These are phyloP conservation scores for Laticauda colubrina DNA, from an alignment of 2,113 vertebrate genomes.

Conservation along the genomic window DNA sequence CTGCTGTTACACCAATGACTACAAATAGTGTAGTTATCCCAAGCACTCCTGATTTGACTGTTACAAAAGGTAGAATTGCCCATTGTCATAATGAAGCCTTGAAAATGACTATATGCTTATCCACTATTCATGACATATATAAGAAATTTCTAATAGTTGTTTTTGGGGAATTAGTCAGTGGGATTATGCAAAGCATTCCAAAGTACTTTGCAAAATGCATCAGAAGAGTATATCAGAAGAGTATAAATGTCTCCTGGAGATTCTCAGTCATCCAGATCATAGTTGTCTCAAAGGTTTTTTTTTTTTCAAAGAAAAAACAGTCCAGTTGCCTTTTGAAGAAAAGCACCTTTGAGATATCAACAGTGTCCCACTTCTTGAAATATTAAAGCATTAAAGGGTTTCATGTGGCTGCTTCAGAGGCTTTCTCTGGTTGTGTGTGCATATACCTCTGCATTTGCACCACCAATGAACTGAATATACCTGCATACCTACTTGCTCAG, in stretches of 20 bases:
- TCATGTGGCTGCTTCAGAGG: neutral
- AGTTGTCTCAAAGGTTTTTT: neutral
- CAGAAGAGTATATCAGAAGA: neutral
- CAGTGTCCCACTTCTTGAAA: neutral
- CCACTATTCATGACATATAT: neutral
- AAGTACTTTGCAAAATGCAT: neutral
- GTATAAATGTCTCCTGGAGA: neutral
- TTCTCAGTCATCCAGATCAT: neutral
- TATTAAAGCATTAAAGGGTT: neutral
- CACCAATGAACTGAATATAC: neutral
- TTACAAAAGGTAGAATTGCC: constrained; percentile 72
- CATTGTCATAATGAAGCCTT: constrained; percentile 16
- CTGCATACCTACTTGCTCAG: neutral
- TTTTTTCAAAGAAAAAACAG: neutral
- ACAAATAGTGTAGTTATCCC: constrained; percentile 51
- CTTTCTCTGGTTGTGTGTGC: neutral
- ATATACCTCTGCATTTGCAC: neutral
- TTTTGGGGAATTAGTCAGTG: neutral
- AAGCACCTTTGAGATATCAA: neutral
- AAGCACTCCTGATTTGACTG: constrained; percentile 51
- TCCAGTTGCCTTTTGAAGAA: neutral
- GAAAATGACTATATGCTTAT: neutral
- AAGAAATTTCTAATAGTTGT: neutral
- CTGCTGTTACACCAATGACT: constrained; percentile 61
- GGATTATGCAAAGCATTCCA: neutral